Base-by-base conservation (phyloP, 2,113 vertebrate species). In the Sterrhoptilus dennistouni region DNA sequence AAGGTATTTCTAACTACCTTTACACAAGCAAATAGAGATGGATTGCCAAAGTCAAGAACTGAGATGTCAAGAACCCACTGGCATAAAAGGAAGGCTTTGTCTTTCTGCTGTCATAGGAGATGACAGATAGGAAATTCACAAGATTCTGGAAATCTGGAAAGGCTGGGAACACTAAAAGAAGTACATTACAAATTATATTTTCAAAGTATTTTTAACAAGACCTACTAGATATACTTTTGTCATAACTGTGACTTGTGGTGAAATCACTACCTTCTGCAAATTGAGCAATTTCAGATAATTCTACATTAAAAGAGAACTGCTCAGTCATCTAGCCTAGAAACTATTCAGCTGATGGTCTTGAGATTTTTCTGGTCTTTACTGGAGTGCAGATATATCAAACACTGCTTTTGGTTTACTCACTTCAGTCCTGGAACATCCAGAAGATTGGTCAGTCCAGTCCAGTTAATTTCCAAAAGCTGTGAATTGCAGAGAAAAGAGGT, bases 361-460 rank as follows among this genome's bases (percentile, higher is more conserved):
- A 59, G 29, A 63, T 50, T 69, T 69, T 76, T 56, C 11, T 74
- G 23, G 25, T 8, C 27, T 61, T 81, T 70, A 47, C 5, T 45
- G 8, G 18, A 18, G 14, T 44, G 45, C 36, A 61, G 19, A 15
- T 64, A 40, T 40, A 82, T 31, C 22, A 89, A 53, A 49, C 7
- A 42, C 11, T 70, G 23, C 24, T 61, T 36, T 20, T 59, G 8
- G 20, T 47, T 81, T 76, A 98, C 99, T 99, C 96, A 99, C 99
- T 99, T 99, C 57, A 99, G 70, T 76, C 99, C 99, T 2, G 99
- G 99, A 92, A 99, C 98, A 90, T 99, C 99, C 96, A 99, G 96
- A 96, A 99, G 98, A 95, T 99, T 99, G 28, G 99, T 99, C 95
- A 99, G 97, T 91, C 99, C 99, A 5, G 99, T 99, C 99, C 99